Conservation (phyloP, 30 jellyfish, hydroid and myxozoan genomes). For the Sanderia malayensis region DNA sequence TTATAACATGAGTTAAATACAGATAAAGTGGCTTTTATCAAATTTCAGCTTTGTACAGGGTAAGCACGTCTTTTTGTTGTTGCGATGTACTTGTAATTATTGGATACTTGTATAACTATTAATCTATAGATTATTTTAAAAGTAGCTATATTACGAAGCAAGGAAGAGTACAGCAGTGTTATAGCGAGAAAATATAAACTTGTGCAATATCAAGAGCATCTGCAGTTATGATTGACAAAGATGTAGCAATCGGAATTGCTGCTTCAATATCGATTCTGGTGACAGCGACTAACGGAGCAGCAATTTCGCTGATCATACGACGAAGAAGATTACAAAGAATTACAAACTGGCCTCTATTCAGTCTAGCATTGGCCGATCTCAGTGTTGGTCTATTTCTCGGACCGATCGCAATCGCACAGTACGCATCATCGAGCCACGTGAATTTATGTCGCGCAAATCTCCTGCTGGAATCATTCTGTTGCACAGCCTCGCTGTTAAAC, state of each 20-base stretch:
- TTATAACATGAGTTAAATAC: too few relatives aligned
- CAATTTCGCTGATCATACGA: conserved; percentile 18
- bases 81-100: too few relatives aligned
- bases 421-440: not conserved
- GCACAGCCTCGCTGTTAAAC: conserved; percentile 40
- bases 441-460: conserved; percentile 13
- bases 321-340: conserved; percentile 18
- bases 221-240: not conserved
- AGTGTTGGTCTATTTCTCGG: conserved; percentile 30
- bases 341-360: conserved; percentile 42
- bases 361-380: conserved; percentile 51
- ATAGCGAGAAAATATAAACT: too few relatives aligned
- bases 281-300: conserved; percentile 12
- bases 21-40: too few relatives aligned
- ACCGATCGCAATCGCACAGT: conserved; percentile 19
- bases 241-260: not conserved
- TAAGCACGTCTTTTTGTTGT: too few relatives aligned
- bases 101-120: too few relatives aligned
- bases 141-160: too few relatives aligned
- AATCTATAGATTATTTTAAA: too few relatives aligned
- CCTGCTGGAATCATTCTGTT: conserved; percentile 32
- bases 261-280: not conserved
- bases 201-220: too few relatives aligned
- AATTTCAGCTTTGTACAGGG: too few relatives aligned
- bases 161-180: too few relatives aligned